phyloP scores from a whole-genome alignment of 2,113 vertebrate species.

The Austrofundulus limnaeus region DNA sequence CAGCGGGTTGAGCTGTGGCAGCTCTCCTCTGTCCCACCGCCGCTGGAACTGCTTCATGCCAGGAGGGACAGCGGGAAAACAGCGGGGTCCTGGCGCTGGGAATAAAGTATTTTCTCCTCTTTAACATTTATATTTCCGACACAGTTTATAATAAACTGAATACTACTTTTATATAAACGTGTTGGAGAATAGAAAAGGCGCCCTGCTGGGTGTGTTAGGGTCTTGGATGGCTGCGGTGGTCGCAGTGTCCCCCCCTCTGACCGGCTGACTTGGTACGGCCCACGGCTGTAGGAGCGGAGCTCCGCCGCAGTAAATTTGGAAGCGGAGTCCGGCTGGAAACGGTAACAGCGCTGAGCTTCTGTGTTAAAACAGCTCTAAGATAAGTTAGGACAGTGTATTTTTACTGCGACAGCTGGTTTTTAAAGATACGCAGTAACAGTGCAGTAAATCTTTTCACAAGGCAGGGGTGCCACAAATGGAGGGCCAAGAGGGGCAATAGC shows the following conservation, averaged over 20 bases:
- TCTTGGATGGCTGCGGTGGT: not conserved
- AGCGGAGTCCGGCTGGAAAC: constrained; percentile 35
- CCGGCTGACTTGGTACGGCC: constrained; percentile 70
- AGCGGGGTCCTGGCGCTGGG: not conserved
- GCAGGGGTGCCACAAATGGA: not conserved
- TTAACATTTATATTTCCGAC: accelerated
- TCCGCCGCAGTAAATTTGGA: constrained; percentile 54
- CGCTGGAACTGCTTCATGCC: constrained; percentile 44
- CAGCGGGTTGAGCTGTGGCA: constrained; percentile 13
- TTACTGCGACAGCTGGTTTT: constrained; percentile 16
- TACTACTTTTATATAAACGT: accelerated
- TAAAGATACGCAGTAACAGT: not conserved
- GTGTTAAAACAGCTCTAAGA: constrained; percentile 29
- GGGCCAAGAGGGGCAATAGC: too few species aligned
- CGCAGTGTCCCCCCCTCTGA: not conserved
- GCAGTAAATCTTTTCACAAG: constrained; percentile 12
- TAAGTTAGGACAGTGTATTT: constrained; percentile 49
- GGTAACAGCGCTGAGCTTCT: constrained; percentile 22
- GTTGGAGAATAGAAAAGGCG: accelerated
- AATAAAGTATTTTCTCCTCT: not conserved
- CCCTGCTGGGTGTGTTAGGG: not conserved
- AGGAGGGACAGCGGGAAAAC: constrained; percentile 4
- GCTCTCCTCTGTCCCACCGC: constrained; percentile 44
- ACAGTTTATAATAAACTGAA: accelerated
- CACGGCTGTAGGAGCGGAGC: constrained; percentile 63